phyloP scores from a whole-genome alignment of 2,797 vertebrate genomes.

The Catostomus latipinnis region DNA sequence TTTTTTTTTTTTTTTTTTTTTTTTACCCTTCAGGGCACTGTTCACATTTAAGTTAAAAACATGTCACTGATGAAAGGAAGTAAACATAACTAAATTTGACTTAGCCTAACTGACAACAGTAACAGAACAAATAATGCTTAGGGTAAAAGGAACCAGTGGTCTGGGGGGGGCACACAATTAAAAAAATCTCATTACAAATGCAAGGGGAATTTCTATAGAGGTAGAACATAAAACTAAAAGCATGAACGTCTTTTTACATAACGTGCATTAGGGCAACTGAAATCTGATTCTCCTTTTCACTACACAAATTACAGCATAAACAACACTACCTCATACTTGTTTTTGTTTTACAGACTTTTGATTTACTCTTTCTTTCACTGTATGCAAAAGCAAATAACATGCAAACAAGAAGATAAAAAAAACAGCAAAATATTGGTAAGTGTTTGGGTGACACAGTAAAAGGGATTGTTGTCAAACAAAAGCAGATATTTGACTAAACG shows the following conservation, averaged over 20 bases:
- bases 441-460: neutral
- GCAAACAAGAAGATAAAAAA: neutral
- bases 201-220: neutral
- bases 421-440: neutral
- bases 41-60: neutral
- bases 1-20: neutral
- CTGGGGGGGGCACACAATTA: neutral
- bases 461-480: neutral
- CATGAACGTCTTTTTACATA: neutral
- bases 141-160: neutral
- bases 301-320: neutral
- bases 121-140: constrained; percentile 4
- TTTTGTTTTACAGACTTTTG: neutral
- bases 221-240: neutral
- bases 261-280: too few relatives aligned
- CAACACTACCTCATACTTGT: neutral
- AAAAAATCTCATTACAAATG: neutral
- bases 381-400: neutral
- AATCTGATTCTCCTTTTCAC: neutral
- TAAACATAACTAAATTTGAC: neutral
- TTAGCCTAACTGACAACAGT: neutral
- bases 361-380: neutral
- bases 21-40: neutral
- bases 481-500: neutral
- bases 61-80: constrained; percentile 4